Percentiles rank a stretch among this genome's conserved stretches.
Conservation (phyloP, 2,888 invertebrate genomes). For the Pristionchus fissidentatus region DNA sequence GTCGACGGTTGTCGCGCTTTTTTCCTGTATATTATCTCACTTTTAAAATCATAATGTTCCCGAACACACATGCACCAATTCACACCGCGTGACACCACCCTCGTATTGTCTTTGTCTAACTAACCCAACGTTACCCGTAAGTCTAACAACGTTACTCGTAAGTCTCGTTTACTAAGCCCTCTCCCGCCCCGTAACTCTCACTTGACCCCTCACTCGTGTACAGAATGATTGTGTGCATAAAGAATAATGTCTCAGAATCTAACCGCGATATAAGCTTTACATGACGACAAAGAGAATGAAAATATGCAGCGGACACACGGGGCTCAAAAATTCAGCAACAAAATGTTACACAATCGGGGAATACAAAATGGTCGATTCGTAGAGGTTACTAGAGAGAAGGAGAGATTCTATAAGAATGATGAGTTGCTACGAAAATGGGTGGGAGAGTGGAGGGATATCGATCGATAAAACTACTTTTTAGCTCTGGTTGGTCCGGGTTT, state of each 20-base stretch:
- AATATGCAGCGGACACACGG: conserved; percentile 33
- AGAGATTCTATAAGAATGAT: too few species aligned
- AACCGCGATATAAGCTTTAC: conserved; percentile 29
- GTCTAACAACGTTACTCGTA: background rate
- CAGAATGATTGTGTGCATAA: conserved; percentile 27
- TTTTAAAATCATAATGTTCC: too few species aligned
- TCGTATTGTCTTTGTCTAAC: background rate
- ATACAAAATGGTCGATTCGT: background rate
- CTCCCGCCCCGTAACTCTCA: too few species aligned
- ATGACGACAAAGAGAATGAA: conserved; percentile 17
- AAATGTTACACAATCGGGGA: background rate
- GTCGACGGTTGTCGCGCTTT: conserved; percentile 36
- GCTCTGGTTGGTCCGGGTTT: conserved; percentile 21
- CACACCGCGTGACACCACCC: background rate
- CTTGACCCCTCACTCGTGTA: conserved; percentile 5
- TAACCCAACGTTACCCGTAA: background rate
- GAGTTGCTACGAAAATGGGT: background rate
- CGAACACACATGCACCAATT: background rate
- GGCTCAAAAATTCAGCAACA: conserved; percentile 9
- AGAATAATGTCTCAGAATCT: too few species aligned
- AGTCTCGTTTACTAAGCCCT: too few species aligned
- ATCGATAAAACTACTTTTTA: background rate
- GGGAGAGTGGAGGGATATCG: background rate
- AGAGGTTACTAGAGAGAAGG: background rate
- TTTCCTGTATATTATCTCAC: too few species aligned